Conservation (phyloP, 2,888 invertebrate species). For the Plutella xylostella region DNA sequence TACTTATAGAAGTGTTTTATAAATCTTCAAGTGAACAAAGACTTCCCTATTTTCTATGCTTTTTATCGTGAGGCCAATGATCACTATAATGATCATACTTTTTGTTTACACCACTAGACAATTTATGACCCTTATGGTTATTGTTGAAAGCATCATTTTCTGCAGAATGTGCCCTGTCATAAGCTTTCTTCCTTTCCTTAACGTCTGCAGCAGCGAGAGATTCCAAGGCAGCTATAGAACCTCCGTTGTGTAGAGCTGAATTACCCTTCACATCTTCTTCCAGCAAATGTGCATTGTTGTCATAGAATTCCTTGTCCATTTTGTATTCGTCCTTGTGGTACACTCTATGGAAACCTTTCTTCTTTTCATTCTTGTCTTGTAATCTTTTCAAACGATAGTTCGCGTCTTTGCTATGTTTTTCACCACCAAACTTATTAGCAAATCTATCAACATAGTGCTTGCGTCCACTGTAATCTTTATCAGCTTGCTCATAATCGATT, state of each 20-base stretch:
- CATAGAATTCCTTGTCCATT: slow-evolving; percentile 52
- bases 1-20: too few species aligned
- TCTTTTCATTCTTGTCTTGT: slow-evolving; percentile 41
- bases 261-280: slow-evolving; percentile 34
- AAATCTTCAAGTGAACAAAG: too few species aligned
- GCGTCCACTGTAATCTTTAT: slow-evolving; percentile 29
- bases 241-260: slow-evolving; percentile 31
- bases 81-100: slow-evolving; percentile 14
- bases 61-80: too few species aligned
- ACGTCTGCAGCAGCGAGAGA: slow-evolving; percentile 30
- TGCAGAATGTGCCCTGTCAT: slow-evolving; percentile 24
- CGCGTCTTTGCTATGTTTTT: slow-evolving; percentile 33
- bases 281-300: slow-evolving; percentile 38
- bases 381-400: slow-evolving; percentile 31
- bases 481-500: slow-evolving; percentile 23
- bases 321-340: slow-evolving; percentile 57
- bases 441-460: slow-evolving; percentile 46
- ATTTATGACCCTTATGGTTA: slow-evolving; percentile 25
- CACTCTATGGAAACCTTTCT: slow-evolving; percentile 46
- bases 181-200: slow-evolving; percentile 26
- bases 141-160: slow-evolving; percentile 25
- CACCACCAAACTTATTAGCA: slow-evolving; percentile 44
- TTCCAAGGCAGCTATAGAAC: slow-evolving; percentile 33
- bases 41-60: too few species aligned
- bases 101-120: slow-evolving; percentile 32